Conservation (phyloP, 2,113 vertebrate genomes). For the Ceuthmochares aereus region DNA sequence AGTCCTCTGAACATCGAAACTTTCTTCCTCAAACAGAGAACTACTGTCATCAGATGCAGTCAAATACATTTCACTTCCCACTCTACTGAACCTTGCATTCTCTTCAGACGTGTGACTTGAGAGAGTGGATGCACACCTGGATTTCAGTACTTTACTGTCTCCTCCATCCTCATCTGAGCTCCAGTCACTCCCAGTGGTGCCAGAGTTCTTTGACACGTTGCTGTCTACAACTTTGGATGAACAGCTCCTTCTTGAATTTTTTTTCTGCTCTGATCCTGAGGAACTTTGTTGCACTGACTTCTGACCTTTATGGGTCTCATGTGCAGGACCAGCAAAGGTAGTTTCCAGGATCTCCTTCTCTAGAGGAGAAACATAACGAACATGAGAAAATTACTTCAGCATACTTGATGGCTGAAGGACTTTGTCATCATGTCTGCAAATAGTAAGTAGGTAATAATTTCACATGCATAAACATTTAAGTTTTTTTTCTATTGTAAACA, state of each 20-base stretch:
- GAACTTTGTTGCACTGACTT: slow-evolving; percentile 61
- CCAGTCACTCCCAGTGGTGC: slow-evolving; percentile 77
- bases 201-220: slow-evolving; percentile 68
- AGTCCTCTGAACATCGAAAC: slow-evolving; percentile 72
- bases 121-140: slow-evolving; percentile 76
- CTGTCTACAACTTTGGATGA: slow-evolving; percentile 61
- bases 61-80: slow-evolving; percentile 87
- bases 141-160: slow-evolving; percentile 62
- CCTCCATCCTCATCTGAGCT: slow-evolving; percentile 81
- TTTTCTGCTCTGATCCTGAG: slow-evolving; percentile 56
- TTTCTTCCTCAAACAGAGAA: slow-evolving; percentile 91
- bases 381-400: slow-evolving; percentile 39
- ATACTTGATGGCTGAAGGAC: background rate
- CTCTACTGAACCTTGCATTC: slow-evolving; percentile 74
- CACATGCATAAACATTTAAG: background rate
- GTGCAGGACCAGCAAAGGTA: slow-evolving; percentile 39
- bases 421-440: background rate
- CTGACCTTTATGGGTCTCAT: slow-evolving; percentile 60
- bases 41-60: slow-evolving; percentile 94
- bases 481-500: background rate
- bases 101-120: slow-evolving; percentile 84
- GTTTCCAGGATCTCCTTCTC: slow-evolving; percentile 80
- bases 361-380: slow-evolving; percentile 59
- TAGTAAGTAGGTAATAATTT: background rate
- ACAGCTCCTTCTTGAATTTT: slow-evolving; percentile 50